Evolutionary conservation across 2,888 invertebrate genomes (phyloP).

Genomic region (Netelia melanura): DNA sequence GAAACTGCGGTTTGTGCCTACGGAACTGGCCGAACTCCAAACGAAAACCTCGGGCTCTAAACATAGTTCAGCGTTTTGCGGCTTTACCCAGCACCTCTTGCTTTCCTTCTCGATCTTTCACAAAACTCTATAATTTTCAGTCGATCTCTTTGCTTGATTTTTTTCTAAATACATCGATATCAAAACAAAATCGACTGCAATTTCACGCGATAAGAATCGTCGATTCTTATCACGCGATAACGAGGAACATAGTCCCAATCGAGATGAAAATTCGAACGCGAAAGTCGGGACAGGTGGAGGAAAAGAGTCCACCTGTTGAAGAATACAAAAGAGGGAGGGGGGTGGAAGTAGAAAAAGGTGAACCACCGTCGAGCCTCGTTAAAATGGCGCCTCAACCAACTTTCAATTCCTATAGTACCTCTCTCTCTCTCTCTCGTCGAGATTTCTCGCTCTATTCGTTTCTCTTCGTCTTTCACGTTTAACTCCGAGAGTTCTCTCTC

Average conservation of each 20-base stretch:
- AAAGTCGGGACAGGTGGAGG: conserved; percentile 37
- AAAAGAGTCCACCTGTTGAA: conserved; percentile 72
- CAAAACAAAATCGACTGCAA: background rate
- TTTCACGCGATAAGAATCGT: too few relatives aligned
- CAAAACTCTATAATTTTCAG: conserved; percentile 70
- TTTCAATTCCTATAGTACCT: conserved; percentile 48
- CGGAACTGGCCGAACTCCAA: conserved; percentile 81
- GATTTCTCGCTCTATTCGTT: conserved; percentile 47
- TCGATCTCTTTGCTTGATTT: background rate
- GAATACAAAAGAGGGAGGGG: conserved; percentile 32
- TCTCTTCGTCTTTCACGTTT: conserved; percentile 55
- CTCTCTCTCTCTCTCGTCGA: conserved; percentile 33
- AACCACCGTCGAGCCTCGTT: conserved; percentile 65
- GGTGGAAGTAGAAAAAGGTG: conserved; percentile 38
- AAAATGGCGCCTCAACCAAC: conserved; percentile 63
- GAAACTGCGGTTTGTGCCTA: conserved; percentile 74
- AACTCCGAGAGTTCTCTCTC: conserved; percentile 5
- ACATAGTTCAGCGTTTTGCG: conserved; percentile 76
- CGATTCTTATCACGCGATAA: background rate
- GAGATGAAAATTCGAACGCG: conserved; percentile 31
- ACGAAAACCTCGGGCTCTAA: conserved; percentile 79
- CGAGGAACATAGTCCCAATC: conserved; percentile 4
- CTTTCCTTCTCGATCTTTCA: conserved; percentile 70
- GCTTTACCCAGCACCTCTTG: conserved; percentile 58
- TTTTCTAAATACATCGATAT: background rate